Evolutionary conservation across 2,888 invertebrate genomes (phyloP).

Genomic region (Rugalucina vietnamica): DNA sequence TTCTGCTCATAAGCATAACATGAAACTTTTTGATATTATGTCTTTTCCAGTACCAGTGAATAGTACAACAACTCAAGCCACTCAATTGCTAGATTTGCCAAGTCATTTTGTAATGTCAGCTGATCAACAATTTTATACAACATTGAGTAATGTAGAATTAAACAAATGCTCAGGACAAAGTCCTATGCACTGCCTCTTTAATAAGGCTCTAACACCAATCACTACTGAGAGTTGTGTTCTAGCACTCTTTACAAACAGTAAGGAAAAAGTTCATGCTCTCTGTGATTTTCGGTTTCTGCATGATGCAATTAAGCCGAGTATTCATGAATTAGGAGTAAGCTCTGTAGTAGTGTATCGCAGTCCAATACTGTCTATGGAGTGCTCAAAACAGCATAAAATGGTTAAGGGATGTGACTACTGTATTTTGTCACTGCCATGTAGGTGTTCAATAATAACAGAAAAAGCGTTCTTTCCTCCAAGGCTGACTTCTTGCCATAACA

Average conservation of each 20-base stretch:
- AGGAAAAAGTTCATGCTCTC: neutral
- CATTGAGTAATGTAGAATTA: neutral
- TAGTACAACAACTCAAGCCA: neutral
- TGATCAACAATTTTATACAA: slow-evolving; percentile 10
- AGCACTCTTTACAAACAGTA: neutral
- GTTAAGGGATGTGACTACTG: slow-evolving; percentile 18
- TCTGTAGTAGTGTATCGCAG: neutral
- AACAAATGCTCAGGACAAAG: neutral
- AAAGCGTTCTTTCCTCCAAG: neutral
- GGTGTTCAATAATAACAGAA: neutral
- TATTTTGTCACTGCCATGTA: neutral
- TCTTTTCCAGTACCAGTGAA: neutral
- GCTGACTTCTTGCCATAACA: neutral
- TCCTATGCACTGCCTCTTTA: neutral
- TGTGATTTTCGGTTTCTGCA: slow-evolving; percentile 13
- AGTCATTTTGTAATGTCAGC: neutral
- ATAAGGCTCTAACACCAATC: neutral
- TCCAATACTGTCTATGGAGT: slow-evolving; percentile 17
- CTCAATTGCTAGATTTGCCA: neutral
- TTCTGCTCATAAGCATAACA: neutral
- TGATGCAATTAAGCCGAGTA: neutral
- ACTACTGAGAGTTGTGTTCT: neutral
- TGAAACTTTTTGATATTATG: neutral
- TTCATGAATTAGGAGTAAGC: neutral
- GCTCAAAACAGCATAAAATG: slow-evolving; percentile 3